A percentile compares a stretch with the other conserved stretches of the same genome.
Evolutionary conservation across 30 jellyfish, hydroid and myxozoan species (phyloP).

Genomic region (Hydractinia echinata): DNA sequence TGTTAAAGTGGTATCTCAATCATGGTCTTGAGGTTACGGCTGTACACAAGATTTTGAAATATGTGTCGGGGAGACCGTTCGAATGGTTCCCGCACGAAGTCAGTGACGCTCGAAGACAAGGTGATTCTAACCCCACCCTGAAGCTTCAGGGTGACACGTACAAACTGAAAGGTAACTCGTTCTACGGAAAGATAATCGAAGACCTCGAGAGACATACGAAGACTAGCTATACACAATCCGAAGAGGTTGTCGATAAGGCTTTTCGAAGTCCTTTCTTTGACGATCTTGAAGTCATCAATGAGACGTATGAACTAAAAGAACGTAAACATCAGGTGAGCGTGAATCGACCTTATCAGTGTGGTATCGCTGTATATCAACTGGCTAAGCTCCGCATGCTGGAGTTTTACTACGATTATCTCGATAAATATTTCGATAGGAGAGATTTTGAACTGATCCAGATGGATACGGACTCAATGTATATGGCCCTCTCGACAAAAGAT

Average conservation of each 20-base stretch:
- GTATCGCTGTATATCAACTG: slow-evolving; percentile 32
- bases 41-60: slow-evolving; percentile 17
- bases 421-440: slow-evolving; percentile 13
- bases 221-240: not conserved
- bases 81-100: slow-evolving; percentile 17
- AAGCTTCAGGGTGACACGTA: not conserved
- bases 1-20: slow-evolving; percentile 13
- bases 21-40: slow-evolving; percentile 13
- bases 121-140: slow-evolving; percentile 2
- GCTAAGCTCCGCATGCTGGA: slow-evolving; percentile 29
- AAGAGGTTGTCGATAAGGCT: not conserved
- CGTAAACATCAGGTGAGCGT: not conserved
- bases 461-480: slow-evolving; percentile 26
- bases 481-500: not conserved
- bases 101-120: slow-evolving; percentile 5
- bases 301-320: not conserved
- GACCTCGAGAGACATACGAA: not conserved
- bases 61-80: slow-evolving; percentile 9
- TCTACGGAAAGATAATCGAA: slow-evolving; percentile 15
- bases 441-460: slow-evolving; percentile 22
- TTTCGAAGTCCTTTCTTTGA: slow-evolving; percentile 1
- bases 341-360: slow-evolving; percentile 12
- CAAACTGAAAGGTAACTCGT: slow-evolving; percentile 1
- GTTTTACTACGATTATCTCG: slow-evolving; percentile 11
- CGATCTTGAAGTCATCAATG: not conserved